These are phyloP conservation scores for Oreochromis grahami DNA, from an alignment of 2,797 vertebrate genomes.

Conservation along the genomic window DNA sequence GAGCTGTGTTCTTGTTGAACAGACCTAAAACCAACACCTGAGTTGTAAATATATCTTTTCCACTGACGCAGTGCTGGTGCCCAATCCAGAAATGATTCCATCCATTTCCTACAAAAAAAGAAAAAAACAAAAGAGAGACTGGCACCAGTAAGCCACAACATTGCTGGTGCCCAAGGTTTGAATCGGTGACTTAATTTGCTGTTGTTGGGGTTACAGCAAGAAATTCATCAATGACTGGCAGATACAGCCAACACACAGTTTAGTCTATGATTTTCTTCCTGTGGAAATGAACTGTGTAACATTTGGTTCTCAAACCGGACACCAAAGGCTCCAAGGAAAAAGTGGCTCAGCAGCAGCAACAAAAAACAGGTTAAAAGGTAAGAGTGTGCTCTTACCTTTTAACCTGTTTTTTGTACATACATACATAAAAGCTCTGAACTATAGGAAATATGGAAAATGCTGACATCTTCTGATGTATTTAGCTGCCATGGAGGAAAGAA, in stretches of 20 bases:
- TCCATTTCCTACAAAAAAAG: rapidly evolving
- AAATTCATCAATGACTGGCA: background rate
- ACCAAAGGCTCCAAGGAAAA: background rate
- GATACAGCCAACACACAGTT: background rate
- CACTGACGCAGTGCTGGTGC: background rate
- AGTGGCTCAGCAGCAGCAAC: background rate
- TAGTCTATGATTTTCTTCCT: background rate
- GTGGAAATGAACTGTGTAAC: background rate
- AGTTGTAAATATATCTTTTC: background rate
- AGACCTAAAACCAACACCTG: background rate
- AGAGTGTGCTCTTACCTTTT: too few relatives aligned
- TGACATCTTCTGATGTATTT: background rate
- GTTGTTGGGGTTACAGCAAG: background rate
- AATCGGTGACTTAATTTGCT: background rate
- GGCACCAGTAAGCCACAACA: background rate
- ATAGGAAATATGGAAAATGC: background rate
- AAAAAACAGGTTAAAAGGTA: background rate
- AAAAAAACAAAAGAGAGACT: background rate
- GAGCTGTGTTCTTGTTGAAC: background rate
- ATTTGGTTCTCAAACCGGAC: background rate
- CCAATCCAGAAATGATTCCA: background rate
- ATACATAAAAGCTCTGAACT: background rate
- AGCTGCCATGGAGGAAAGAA: background rate
- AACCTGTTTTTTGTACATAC: too few relatives aligned
- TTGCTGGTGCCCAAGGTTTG: rapidly evolving